Evolutionary conservation across 2,888 invertebrate species (phyloP).

Genomic region (Yponomeuta sedellus): DNA sequence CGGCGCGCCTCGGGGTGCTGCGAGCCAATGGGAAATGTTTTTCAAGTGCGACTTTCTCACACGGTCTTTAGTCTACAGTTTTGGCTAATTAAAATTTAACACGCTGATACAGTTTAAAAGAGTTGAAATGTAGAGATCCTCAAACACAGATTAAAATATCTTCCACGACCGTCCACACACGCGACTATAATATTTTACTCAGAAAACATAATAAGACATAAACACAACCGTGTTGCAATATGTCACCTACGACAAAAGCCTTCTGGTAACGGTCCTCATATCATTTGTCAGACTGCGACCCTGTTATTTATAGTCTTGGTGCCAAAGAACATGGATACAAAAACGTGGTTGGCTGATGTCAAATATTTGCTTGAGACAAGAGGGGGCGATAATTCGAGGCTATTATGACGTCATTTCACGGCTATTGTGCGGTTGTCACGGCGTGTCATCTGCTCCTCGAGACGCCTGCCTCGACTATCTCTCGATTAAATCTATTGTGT

Average conservation of each 20-base stretch:
- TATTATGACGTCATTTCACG: slow-evolving; percentile 77
- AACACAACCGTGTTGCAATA: slow-evolving; percentile 68
- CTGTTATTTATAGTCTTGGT: slow-evolving; percentile 70
- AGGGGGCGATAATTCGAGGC: slow-evolving; percentile 75
- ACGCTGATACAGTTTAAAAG: not conserved
- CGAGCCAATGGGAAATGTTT: slow-evolving; percentile 53
- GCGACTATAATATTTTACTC: too few species aligned
- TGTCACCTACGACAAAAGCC: slow-evolving; percentile 64
- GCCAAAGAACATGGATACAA: slow-evolving; percentile 54
- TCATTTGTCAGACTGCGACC: slow-evolving; percentile 65
- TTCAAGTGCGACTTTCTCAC: slow-evolving; percentile 64
- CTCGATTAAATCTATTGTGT: slow-evolving; percentile 74
- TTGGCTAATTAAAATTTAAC: not conserved
- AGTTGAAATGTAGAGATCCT: not conserved
- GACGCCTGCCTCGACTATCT: slow-evolving; percentile 73
- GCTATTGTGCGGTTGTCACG: slow-evolving; percentile 73
- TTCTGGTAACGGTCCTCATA: slow-evolving; percentile 67
- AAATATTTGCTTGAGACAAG: slow-evolving; percentile 77
- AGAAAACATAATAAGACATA: slow-evolving; percentile 64
- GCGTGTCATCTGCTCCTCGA: slow-evolving; percentile 74
- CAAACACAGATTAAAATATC: too few species aligned
- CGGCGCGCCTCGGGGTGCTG: slow-evolving; percentile 63
- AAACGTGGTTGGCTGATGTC: slow-evolving; percentile 65
- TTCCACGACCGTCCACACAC: too few species aligned
- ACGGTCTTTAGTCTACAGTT: slow-evolving; percentile 14